Base-by-base conservation (phyloP, 2,113 vertebrate genomes). In the Prionailurus bengalensis region DNA sequence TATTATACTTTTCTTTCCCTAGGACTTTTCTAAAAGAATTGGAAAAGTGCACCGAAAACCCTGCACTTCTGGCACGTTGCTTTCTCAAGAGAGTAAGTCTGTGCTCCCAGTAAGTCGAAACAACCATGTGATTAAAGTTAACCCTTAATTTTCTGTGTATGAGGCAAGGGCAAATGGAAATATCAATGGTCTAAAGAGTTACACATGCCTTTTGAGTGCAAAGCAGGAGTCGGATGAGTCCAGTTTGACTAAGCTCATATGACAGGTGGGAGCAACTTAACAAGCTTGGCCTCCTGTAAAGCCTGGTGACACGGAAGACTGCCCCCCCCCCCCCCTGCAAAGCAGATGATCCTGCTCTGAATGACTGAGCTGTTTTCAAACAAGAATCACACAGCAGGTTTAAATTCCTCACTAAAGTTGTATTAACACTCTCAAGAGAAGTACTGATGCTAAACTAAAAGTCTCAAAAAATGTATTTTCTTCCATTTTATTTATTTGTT, bases 1-100 rank as follows among this genome's bases (percentile, higher is more conserved):
- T 73, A 73, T 96, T 83, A 10, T 81, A 85, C 51, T 97, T 95
- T 42, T 97, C 88, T 93, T 61, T 97, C 51, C 74, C 88, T 94
- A 99, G 99, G 98, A 99, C 99, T 90, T 99, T 99, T 98, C 99
- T 99, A 31, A 99, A 99, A 98, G 99, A 99, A 96, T 98, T 99
- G 98, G 99, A 99, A 98, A 99, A 99, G 93, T 99, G 99, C 76
- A 98, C 98, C 13, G 99, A 99, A 98, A 99, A 99, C 91, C 99
- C 99, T 10, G 99, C 99, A 96, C 98, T 99, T 96, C 99, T 99
- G 93, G 99, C 99, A 96, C 99, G 98, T 42, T 99, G 99, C 96
- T 99, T 99, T 98, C 98, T 99, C 98, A 99, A 99, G 98, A 99
- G 99, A 98, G 99, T 99, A 98, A 99, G 99, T 99, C 92, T 88